These are phyloP conservation scores for Nemotelus pantherinus DNA, from an alignment of 2,888 invertebrate genomes.

Conservation along the genomic window DNA sequence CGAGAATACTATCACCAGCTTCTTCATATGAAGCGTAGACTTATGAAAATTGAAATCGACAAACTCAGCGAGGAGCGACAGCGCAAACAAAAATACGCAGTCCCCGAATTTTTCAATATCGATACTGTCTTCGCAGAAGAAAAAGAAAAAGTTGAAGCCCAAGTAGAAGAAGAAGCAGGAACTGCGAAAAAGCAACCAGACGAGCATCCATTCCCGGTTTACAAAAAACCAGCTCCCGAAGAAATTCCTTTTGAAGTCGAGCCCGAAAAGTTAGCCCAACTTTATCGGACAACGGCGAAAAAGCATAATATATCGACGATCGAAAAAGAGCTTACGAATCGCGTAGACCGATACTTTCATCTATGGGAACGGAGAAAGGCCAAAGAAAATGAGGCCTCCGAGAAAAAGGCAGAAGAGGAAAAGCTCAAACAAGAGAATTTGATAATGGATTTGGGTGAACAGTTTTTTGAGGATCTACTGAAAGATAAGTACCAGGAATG, in stretches of 20 bases:
- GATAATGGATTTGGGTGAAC: slow-evolving; percentile 21
- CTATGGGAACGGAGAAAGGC: slow-evolving; percentile 3
- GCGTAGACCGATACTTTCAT: slow-evolving; percentile 7
- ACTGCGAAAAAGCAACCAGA: neutral
- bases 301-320: slow-evolving; percentile 3
- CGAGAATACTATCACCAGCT: slow-evolving; percentile 58
- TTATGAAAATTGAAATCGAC: slow-evolving; percentile 53
- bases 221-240: neutral
- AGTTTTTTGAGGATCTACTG: slow-evolving; percentile 37
- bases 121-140: slow-evolving; percentile 49
- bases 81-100: slow-evolving; percentile 54
- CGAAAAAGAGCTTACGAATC: slow-evolving; percentile 6
- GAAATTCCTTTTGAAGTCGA: neutral
- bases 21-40: slow-evolving; percentile 58
- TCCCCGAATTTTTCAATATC: slow-evolving; percentile 54
- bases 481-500: slow-evolving; percentile 43
- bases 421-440: slow-evolving; percentile 33
- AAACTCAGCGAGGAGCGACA: slow-evolving; percentile 56
- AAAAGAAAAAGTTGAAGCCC: neutral
- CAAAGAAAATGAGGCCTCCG: neutral
- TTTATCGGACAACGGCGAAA: slow-evolving; percentile 58
- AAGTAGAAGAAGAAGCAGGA: neutral
- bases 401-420: slow-evolving; percentile 22
- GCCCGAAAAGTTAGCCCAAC: slow-evolving; percentile 51
- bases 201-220: neutral